Percentiles rank a stretch among this genome's conserved stretches.
These are phyloP conservation scores for Heterotis niloticus DNA, from an alignment of 2,113 vertebrate species.

Conservation along the genomic window DNA sequence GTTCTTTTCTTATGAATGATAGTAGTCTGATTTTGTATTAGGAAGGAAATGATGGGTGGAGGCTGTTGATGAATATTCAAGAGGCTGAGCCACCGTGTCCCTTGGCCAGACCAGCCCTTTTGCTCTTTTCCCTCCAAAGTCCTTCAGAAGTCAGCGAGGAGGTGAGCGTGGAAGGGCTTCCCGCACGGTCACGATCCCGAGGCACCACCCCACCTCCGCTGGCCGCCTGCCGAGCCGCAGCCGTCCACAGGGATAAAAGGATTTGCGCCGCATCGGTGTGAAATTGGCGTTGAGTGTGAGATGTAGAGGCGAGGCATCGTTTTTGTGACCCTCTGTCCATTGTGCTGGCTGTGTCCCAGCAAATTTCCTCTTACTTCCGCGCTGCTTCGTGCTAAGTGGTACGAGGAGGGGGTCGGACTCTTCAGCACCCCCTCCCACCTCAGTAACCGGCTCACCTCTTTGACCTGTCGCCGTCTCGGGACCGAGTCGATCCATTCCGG, in stretches of 20 bases:
- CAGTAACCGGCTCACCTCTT: too few species aligned
- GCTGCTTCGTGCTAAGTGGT: constrained; percentile 22
- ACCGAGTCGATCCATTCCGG: too few species aligned
- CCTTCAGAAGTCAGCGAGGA: constrained; percentile 40
- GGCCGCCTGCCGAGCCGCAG: background rate
- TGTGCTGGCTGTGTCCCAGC: constrained; percentile 33
- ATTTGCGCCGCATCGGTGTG: constrained; percentile 45
- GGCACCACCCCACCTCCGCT: background rate
- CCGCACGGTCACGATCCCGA: constrained; percentile 4
- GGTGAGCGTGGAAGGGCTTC: constrained; percentile 15
- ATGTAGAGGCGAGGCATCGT: constrained; percentile 36
- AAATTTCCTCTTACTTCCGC: constrained; percentile 25
- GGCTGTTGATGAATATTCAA: constrained; percentile 65
- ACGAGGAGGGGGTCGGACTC: too few species aligned
- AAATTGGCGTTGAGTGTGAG: constrained; percentile 38
- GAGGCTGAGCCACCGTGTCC: constrained; percentile 55
- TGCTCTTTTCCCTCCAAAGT: constrained; percentile 52
- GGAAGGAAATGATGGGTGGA: constrained; percentile 40
- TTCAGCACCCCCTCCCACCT: too few species aligned
- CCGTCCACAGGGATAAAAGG: constrained; percentile 47
- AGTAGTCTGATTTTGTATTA: background rate
- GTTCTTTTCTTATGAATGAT: background rate
- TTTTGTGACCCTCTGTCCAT: constrained; percentile 40
- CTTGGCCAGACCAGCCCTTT: constrained; percentile 49
- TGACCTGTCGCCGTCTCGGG: too few species aligned